Percentiles rank a stretch among this genome's conserved stretches.
Evolutionary conservation across 2,113 vertebrate species (phyloP).

Genomic region (Pterocles gutturalis): DNA sequence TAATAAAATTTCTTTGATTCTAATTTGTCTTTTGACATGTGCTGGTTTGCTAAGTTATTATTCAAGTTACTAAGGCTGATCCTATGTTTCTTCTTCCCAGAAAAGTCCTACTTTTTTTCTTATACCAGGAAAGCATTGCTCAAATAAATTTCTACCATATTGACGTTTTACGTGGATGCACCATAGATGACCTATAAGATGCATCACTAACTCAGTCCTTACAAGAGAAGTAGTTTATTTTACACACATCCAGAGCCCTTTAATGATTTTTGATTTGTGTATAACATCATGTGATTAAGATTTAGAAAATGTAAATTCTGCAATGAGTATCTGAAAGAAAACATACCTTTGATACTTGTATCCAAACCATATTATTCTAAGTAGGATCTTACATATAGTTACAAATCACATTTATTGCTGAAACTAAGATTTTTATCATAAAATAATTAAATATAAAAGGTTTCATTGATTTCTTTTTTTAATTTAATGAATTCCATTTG

Average conservation of each 20-base stretch:
- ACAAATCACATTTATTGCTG: fast-evolving
- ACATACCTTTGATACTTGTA: not conserved
- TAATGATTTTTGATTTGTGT: not conserved
- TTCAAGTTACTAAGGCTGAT: not conserved
- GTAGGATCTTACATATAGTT: not conserved
- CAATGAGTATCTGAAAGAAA: not conserved
- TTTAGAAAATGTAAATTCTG: not conserved
- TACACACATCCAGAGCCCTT: not conserved
- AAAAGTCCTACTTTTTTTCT: not conserved
- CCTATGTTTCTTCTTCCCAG: not conserved
- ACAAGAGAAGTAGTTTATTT: not conserved
- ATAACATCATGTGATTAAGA: not conserved
- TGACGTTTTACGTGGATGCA: not conserved
- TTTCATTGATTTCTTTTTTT: not conserved
- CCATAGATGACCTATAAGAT: not conserved
- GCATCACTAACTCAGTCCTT: not conserved
- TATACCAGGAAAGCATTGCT: not conserved
- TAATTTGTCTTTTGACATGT: not conserved
- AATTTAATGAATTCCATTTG: not conserved
- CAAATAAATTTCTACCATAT: not conserved
- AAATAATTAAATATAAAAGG: not conserved
- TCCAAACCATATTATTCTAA: not conserved
- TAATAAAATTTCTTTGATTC: not conserved
- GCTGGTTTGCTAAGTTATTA: not conserved
- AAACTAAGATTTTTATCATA: not conserved